These are phyloP conservation scores for Iguana delicatissima DNA, from an alignment of 2,797 vertebrate species.

Conservation along the genomic window DNA sequence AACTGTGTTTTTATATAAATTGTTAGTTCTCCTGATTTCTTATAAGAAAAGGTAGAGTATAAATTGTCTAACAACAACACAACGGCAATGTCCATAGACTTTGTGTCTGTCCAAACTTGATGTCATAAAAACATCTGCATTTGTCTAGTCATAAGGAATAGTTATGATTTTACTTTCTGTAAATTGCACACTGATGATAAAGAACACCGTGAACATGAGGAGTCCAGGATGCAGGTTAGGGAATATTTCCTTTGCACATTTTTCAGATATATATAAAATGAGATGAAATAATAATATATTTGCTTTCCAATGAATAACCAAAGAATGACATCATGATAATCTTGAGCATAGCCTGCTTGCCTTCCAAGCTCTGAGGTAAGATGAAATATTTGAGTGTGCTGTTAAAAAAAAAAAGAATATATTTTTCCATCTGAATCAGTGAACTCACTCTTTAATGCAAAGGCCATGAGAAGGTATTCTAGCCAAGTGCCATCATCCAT, in stretches of 20 bases:
- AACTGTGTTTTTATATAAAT: too few species aligned
- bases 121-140: not conserved
- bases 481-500: conserved; percentile 7
- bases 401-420: not conserved
- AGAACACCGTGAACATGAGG: conserved; percentile 39
- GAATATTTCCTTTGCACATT: conserved; percentile 54
- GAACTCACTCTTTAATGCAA: conserved; percentile 46
- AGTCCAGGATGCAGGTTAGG: conserved; percentile 39
- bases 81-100: not conserved
- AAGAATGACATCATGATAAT: conserved; percentile 56
- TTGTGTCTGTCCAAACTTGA: not conserved
- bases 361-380: conserved; percentile 62
- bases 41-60: too few species aligned
- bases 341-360: conserved; percentile 50
- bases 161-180: conserved; percentile 9
- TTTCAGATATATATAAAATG: conserved; percentile 47
- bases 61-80: too few species aligned
- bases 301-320: conserved; percentile 60
- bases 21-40: too few species aligned
- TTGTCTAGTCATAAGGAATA: conserved; percentile 1
- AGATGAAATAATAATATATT: conserved; percentile 64
- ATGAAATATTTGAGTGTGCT: conserved; percentile 15
- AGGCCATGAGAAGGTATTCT: conserved; percentile 38
- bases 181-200: conserved; percentile 28
- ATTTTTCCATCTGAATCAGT: conserved; percentile 66